Evolutionary conservation across 2,888 invertebrate species (phyloP).

Genomic region (Trypoxylon attenuatum): DNA sequence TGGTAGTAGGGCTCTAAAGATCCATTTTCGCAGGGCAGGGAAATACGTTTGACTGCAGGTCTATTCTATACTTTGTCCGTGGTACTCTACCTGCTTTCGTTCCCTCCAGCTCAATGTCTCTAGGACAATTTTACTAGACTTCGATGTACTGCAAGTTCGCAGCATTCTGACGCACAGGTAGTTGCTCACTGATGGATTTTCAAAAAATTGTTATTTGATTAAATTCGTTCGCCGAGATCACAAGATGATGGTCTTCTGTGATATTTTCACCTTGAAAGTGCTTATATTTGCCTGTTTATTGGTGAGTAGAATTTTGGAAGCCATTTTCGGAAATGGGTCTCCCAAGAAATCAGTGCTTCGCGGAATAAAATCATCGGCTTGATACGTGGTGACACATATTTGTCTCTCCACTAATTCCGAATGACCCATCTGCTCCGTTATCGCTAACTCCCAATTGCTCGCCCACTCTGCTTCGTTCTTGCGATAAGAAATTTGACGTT

Average conservation of each 20-base stretch:
- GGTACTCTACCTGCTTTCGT: constrained; percentile 4
- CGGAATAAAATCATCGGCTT: constrained; percentile 11
- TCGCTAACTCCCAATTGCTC: background rate
- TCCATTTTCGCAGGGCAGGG: too few species aligned
- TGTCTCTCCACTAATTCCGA: background rate
- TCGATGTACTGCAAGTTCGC: constrained; percentile 50
- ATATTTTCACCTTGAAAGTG: constrained; percentile 65
- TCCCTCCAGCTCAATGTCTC: constrained; percentile 36
- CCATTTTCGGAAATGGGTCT: background rate
- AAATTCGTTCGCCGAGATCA: constrained; percentile 57
- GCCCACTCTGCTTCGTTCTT: background rate
- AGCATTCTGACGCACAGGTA: constrained; percentile 43
- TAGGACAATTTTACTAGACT: constrained; percentile 23
- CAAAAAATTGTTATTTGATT: constrained; percentile 60
- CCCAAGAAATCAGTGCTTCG: background rate
- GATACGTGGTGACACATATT: constrained; percentile 44
- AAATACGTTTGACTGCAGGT: too few species aligned
- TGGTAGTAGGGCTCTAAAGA: too few species aligned
- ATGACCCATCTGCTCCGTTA: background rate
- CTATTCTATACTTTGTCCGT: too few species aligned
- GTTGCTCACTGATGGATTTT: constrained; percentile 53
- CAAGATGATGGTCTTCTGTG: constrained; percentile 68
- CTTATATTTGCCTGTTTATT: constrained; percentile 68
- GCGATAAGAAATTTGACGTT: background rate
- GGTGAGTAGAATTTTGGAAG: constrained; percentile 65